phyloP scores from a whole-genome alignment of 2,797 vertebrate species.

The Neoniphon sammara region DNA sequence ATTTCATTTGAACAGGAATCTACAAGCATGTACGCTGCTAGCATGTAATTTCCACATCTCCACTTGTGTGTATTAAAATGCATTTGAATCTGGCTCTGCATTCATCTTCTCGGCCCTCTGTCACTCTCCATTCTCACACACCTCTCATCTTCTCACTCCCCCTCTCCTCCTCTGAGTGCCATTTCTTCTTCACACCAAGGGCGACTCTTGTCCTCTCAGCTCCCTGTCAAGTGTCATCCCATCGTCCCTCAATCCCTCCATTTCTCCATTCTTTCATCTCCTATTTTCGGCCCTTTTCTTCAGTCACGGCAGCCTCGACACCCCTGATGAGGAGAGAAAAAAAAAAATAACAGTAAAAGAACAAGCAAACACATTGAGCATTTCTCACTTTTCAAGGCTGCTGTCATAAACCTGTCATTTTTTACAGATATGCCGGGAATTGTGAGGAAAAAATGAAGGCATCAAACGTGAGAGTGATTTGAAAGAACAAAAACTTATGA shows the following conservation, averaged over 20 bases:
- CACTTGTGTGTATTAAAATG: slow-evolving; percentile 4
- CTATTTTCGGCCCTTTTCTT: slow-evolving; percentile 11
- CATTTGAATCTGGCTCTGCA: slow-evolving; percentile 34
- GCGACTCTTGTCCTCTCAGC: slow-evolving; percentile 10
- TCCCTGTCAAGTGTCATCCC: slow-evolving; percentile 32
- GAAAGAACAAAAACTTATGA: slow-evolving; percentile 11
- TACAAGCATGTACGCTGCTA: neutral
- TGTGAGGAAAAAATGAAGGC: slow-evolving; percentile 18
- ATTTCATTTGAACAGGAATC: neutral
- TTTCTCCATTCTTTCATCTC: neutral
- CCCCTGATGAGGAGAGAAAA: neutral
- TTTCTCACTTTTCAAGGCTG: slow-evolving; percentile 21
- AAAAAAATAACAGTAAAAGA: neutral
- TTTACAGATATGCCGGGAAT: slow-evolving; percentile 4
- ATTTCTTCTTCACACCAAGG: slow-evolving; percentile 4
- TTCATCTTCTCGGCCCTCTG: slow-evolving; percentile 23
- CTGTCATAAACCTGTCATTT: slow-evolving; percentile 32
- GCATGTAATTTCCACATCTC: neutral
- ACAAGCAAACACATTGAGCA: neutral
- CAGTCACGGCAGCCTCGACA: slow-evolving; percentile 7
- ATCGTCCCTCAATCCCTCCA: slow-evolving; percentile 13
- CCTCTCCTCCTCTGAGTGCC: slow-evolving; percentile 14
- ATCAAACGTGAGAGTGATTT: slow-evolving; percentile 1
- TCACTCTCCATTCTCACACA: slow-evolving; percentile 49
- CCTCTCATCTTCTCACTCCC: slow-evolving; percentile 43